phyloP scores from a whole-genome alignment of 2,797 vertebrate species.

The Halcyon badia region DNA sequence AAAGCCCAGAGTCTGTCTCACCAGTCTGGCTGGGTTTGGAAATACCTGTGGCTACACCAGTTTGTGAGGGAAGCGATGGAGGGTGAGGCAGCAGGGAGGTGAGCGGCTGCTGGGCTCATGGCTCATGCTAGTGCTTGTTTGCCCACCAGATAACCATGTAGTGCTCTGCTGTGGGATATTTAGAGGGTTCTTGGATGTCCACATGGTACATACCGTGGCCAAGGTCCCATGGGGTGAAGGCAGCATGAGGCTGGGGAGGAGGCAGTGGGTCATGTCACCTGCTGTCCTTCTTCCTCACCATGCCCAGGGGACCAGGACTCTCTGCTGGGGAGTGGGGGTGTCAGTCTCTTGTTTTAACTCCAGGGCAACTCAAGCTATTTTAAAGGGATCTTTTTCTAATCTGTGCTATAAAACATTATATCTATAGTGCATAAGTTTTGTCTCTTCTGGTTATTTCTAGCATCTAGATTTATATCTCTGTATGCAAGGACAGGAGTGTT shows the following conservation, averaged over 20 bases:
- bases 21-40: not conserved
- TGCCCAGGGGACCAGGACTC: not conserved
- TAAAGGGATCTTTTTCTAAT: not conserved
- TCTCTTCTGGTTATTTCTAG: not conserved
- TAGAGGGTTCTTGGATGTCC: not conserved
- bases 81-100: not conserved
- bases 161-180: not conserved
- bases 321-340: not conserved
- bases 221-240: not conserved
- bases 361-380: not conserved
- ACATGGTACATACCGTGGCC: rapidly evolving
- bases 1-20: not conserved
- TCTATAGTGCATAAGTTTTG: not conserved
- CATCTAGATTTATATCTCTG: not conserved
- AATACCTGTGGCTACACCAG: not conserved
- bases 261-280: rapidly evolving
- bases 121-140: not conserved
- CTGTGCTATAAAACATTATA: not conserved
- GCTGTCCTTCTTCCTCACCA: not conserved
- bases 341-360: not conserved
- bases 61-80: not conserved
- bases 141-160: not conserved
- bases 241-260: rapidly evolving
- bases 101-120: rapidly evolving
- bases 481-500: not conserved